These are phyloP conservation scores for Thunnus maccoyii DNA, from an alignment of 2,113 vertebrate species.

Conservation along the genomic window DNA sequence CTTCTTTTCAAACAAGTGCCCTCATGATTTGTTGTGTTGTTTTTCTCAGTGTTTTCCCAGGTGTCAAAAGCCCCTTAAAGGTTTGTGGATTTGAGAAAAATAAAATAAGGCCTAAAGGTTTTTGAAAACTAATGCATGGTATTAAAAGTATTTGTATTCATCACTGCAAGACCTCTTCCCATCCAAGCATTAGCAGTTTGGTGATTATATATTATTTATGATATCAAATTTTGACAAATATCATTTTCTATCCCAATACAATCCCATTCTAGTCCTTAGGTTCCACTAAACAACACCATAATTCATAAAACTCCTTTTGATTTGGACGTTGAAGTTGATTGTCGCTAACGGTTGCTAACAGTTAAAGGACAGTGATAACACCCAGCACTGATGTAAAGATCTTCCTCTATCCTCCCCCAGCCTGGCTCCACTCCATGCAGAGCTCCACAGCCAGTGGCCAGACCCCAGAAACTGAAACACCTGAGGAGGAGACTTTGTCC, in stretches of 20 bases:
- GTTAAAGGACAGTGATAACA: not conserved
- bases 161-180: not conserved
- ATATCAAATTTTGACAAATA: not conserved
- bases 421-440: slow-evolving; percentile 81
- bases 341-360: slow-evolving; percentile 14
- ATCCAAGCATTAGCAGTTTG: not conserved
- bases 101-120: not conserved
- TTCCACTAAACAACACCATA: not conserved
- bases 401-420: slow-evolving; percentile 77
- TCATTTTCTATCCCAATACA: not conserved
- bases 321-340: not conserved
- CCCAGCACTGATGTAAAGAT: not conserved
- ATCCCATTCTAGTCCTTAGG: not conserved
- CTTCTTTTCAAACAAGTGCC: slow-evolving; percentile 27
- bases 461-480: slow-evolving; percentile 70
- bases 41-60: slow-evolving; percentile 4
- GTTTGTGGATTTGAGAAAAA: slow-evolving; percentile 3
- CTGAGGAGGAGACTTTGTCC: slow-evolving; percentile 87
- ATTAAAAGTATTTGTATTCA: not conserved
- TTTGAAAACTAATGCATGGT: slow-evolving; percentile 3
- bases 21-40: slow-evolving; percentile 14
- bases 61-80: not conserved
- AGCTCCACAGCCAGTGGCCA: slow-evolving; percentile 53
- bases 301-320: not conserved
- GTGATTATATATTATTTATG: not conserved